Evolutionary conservation across 2,888 invertebrate species (phyloP), one percentile per base, ranked within the genome.

Genomic region (Steinernema hermaphroditum): DNA sequence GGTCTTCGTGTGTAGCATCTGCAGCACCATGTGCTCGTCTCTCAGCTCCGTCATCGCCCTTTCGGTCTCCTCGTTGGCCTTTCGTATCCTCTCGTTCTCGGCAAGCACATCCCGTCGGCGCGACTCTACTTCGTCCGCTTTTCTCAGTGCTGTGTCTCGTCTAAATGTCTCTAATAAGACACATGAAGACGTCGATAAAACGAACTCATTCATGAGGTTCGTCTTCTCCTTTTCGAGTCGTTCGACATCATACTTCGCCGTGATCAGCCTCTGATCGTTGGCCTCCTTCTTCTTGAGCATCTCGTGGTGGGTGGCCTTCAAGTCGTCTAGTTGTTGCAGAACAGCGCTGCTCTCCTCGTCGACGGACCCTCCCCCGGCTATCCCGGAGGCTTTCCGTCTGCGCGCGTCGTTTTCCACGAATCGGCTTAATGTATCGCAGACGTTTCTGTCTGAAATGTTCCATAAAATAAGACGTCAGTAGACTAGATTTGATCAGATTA

Each of bases 1-100:
- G 88, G 93, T 95, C 1, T 94, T 93, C 79, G 97, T 54, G 72
- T 77, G 49, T 72, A 80, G 14, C n/a, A 82, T 78, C 14, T 76
- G 73, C 16, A 80, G 73, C 22, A 80, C 80, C 0, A 79, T 62
- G 8, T 76, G 69, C 72, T 83, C 82, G 49, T 83, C 81, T 9
- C 74, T 71, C 32, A 84, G 19, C 0, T 68, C 44, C 0, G 71
- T 74, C 29, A 76, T 77, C 44, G 76, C 77, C 1, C 68, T 32
- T 8, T 69, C 57, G 27, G 75, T 27, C 32, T 77, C 72, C 12
- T 75, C 74, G 8, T 76, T 34, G 6, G 69, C 68, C 8, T 19
- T 34, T 19, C 62, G 54, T 12, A 27, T 71, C 43, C 69, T 32
- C 32, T 43, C n/a, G 24, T 75, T 50, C 49, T 77, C 74, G 12